Percentiles rank a stretch among this genome's conserved stretches.
phyloP scores from a whole-genome alignment of 2,113 vertebrate genomes.

The Zapus hudsonius region DNA sequence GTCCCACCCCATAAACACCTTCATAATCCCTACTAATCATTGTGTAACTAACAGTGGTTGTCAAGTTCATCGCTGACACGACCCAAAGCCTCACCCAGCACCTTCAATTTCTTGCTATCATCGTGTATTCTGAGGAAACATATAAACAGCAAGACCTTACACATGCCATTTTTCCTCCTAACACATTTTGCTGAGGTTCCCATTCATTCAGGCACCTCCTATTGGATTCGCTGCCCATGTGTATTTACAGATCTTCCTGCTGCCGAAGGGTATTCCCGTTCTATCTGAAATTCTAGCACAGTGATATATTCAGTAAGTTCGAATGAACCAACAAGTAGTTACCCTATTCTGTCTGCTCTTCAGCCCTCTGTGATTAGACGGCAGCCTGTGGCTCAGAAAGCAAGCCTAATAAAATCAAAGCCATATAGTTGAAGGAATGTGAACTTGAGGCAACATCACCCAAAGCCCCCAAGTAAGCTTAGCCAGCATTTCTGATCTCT shows the following conservation, averaged over 20 bases:
- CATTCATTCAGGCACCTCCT: background rate
- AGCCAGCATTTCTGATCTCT: background rate
- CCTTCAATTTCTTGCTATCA: background rate
- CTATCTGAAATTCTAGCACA: background rate
- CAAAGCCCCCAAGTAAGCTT: background rate
- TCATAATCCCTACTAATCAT: background rate
- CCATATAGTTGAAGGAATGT: slow-evolving; percentile 3
- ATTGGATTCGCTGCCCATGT: background rate
- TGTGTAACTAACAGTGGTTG: background rate
- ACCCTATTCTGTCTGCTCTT: background rate
- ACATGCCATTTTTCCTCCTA: background rate
- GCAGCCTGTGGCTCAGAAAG: background rate
- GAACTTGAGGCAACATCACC: slow-evolving; percentile 19
- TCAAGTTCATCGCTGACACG: background rate
- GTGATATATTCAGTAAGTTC: background rate
- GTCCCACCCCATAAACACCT: background rate
- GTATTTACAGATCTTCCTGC: background rate
- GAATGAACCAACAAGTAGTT: slow-evolving; percentile 26
- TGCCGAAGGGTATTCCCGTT: background rate
- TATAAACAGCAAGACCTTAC: background rate
- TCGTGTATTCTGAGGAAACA: background rate
- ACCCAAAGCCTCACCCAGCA: background rate
- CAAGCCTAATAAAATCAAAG: slow-evolving; percentile 31
- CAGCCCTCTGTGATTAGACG: background rate
- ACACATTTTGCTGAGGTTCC: background rate